Base-by-base conservation (phyloP, 2,113 vertebrate genomes). In the Dicentrarchus labrax region DNA sequence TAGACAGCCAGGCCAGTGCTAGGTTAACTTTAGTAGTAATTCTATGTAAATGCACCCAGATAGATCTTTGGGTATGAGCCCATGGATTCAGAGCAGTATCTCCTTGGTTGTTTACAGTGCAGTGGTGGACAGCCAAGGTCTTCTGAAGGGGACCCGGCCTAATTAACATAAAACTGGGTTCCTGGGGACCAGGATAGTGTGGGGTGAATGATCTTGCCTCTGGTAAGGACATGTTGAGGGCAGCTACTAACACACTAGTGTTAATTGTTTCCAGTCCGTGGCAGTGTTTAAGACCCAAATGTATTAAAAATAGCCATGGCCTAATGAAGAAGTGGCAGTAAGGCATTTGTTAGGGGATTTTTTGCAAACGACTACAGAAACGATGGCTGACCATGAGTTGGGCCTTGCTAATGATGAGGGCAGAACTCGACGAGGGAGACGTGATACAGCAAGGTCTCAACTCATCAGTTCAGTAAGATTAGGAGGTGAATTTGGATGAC, bases 101-200 rank as follows among this genome's bases (percentile, higher is more conserved):
- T 78, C 78, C 72, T 95, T 93, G 92, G 94, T 95, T 96, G 95
- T 96, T 98, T 96, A 96, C 94, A 78, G 67, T 67, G 76, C 95
- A 95, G 95, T 94, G 95, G 89, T 95, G 95, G 96, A 94, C 94
- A 94, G 93, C 94, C 96, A 97, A 98, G 97, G 97, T 96, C 97
- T 95, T 95, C 80, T 94, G 96, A 97, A 99, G 97, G 97, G 96
- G 93, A 97, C 93, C 86, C 90, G 95, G 94, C 95, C 96, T 94
- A 97, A 98, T 99, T 98, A 97, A 93, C 96, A 96, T 96, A 97
- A 96, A 96, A 94, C 91, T 86, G 86, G 95, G 92, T 96, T 96
- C 95, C 93, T 82, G 89, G 95, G 93, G 92, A 92, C 89, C 84
- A 21, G 19, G 77, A 78, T 82, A 66, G 95, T 93, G 91, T 95